A percentile compares a stretch with the other conserved stretches of the same genome.
Conservation (phyloP, 30 jellyfish, hydroid and myxozoan genomes). For the Hydractinia symbiolongicarpus region DNA sequence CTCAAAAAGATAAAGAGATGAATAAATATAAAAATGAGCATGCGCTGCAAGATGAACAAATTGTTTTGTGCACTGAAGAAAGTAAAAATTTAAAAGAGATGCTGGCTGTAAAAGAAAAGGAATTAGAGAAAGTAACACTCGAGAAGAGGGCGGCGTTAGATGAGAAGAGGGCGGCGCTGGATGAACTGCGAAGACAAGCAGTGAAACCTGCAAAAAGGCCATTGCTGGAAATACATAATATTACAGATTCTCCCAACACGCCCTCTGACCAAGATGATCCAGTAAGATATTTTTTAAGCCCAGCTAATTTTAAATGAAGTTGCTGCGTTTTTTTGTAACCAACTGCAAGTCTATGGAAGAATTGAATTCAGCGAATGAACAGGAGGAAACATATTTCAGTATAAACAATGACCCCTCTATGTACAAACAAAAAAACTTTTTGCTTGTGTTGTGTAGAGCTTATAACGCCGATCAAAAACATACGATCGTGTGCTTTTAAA, state of each 20-base stretch:
- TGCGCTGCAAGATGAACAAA: neutral
- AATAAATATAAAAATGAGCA: neutral
- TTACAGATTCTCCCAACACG: neutral
- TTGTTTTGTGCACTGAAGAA: neutral
- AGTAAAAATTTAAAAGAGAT: neutral
- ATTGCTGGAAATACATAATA: neutral
- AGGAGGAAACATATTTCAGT: too few relatives aligned
- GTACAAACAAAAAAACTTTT: too few relatives aligned
- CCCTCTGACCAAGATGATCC: neutral
- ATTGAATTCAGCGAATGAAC: too few relatives aligned
- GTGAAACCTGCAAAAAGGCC: constrained; percentile 1
- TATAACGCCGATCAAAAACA: too few relatives aligned
- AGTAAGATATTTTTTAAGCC: neutral
- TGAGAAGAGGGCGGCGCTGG: constrained; percentile 2
- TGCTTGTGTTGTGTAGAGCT: too few relatives aligned
- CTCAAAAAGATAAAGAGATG: neutral
- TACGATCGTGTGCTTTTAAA: too few relatives aligned
- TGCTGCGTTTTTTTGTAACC: too few relatives aligned
- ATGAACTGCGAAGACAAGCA: neutral
- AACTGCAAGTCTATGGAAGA: too few relatives aligned
- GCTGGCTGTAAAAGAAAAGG: constrained; percentile 6
- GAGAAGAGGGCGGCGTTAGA: constrained; percentile 16
- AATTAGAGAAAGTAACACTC: neutral
- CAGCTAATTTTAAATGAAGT: neutral
- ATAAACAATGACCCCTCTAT: too few relatives aligned